Evolutionary conservation across 2,113 vertebrate genomes (phyloP).

Genomic region (Pangasianodon gigas): DNA sequence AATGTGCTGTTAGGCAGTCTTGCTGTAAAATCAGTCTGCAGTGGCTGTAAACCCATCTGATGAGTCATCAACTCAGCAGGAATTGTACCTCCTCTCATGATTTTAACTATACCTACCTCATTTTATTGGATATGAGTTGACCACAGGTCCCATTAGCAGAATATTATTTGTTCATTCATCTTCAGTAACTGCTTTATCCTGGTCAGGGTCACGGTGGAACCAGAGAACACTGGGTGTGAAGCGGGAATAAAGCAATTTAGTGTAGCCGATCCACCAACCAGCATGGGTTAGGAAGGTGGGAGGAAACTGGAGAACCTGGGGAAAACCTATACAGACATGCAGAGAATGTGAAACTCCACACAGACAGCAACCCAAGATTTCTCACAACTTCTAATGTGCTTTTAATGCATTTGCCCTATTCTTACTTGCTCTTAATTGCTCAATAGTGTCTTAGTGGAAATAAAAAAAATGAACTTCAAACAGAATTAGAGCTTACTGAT

Average conservation of each 20-base stretch:
- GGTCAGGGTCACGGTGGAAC: not conserved
- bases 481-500: not conserved
- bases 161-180: slow-evolving; percentile 5
- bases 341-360: not conserved
- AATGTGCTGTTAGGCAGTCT: not conserved
- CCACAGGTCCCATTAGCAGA: not conserved
- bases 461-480: not conserved
- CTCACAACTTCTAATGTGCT: not conserved
- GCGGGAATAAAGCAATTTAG: not conserved
- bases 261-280: not conserved
- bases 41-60: not conserved
- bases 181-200: not conserved
- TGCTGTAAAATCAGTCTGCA: not conserved
- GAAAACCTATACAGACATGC: not conserved
- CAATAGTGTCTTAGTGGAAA: not conserved
- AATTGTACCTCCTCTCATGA: not conserved
- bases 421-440: slow-evolving; percentile 12
- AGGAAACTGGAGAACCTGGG: not conserved
- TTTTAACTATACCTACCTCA: not conserved
- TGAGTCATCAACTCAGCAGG: not conserved
- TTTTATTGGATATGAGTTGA: not conserved
- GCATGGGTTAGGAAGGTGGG: not conserved
- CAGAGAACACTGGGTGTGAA: not conserved
- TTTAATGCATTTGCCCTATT: not conserved
- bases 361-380: not conserved